Evolutionary conservation across 1,140 invertebrate genomes (phyloP), one percentile per base, ranked within the genome.

Genomic region (Acromyrmex heyeri): DNA sequence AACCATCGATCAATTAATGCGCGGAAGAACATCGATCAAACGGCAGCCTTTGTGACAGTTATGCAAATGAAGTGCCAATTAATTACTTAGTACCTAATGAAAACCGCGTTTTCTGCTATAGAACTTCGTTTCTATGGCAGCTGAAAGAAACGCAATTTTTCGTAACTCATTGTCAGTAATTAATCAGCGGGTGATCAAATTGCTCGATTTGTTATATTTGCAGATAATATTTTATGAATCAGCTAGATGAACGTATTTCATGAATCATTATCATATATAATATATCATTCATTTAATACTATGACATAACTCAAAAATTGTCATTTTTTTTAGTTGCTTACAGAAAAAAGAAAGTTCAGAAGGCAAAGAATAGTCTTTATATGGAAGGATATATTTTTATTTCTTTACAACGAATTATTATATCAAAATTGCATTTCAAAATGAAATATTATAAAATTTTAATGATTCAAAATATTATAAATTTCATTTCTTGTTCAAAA

Each of bases 61-160:
- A 85, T 85, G 75, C 50, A 85, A 85, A 85, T 85, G 82, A 85
- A 78, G 82, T 85, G 82, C 75, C 82, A 85, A 85, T 85, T 85
- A 85, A 85, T 85, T 85, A 85, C 82, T 76, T 67, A 78, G 82
- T 27, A 75, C 48, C 59, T 85, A 85, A 85, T 78, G 82, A 85
- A 85, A 77, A 85, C 50, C 76, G 50, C 75, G 48, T 85, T 34
- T 78, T 55, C 82, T 65, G 38, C 48, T 61, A 62, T 34, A 4
- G 38, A 73, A 38, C 55, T 48, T 62, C 55, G 7, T 75, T 62
- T 73, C 79, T 21, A 3, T 27, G 21, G 50, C 24, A 38, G 69
- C 34, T 82, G 53, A 72, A 82, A 75, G 53, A 75, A 83, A 61
- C 8, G 27, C 27, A n/a, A 14, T 73, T 83, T 83, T 82, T 82